Conservation (phyloP, 2,113 vertebrate genomes). For the Semicossyphus pulcher region DNA sequence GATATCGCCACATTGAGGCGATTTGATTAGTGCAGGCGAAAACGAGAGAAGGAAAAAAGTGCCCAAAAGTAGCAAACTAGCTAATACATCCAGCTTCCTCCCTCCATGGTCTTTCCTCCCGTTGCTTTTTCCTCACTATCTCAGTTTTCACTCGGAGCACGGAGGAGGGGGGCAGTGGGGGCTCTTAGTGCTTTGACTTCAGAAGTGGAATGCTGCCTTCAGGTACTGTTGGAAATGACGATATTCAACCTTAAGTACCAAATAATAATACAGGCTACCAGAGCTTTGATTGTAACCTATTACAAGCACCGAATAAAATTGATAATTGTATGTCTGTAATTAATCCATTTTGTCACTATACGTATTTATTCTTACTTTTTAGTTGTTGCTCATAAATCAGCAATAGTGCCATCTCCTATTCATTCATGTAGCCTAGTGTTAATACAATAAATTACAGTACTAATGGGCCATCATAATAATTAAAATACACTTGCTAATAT, state of each 20-base stretch:
- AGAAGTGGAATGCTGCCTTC: slow-evolving; percentile 47
- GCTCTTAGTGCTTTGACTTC: slow-evolving; percentile 24
- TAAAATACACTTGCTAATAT: too few relatives aligned
- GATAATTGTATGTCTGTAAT: too few relatives aligned
- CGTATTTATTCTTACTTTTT: too few relatives aligned
- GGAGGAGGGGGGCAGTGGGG: slow-evolving; percentile 41
- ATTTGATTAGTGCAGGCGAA: background rate
- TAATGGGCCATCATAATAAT: too few relatives aligned
- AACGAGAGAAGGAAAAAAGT: slow-evolving; percentile 1
- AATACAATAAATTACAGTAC: too few relatives aligned
- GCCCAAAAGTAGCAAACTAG: slow-evolving; percentile 14
- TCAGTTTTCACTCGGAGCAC: slow-evolving; percentile 73
- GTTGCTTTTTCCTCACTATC: slow-evolving; percentile 66
- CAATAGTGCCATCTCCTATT: too few relatives aligned
- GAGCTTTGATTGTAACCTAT: too few relatives aligned
- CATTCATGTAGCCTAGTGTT: too few relatives aligned
- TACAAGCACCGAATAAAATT: too few relatives aligned
- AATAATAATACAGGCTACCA: too few relatives aligned
- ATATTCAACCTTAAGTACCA: background rate
- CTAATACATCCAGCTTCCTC: slow-evolving; percentile 59
- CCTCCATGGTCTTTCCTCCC: slow-evolving; percentile 74
- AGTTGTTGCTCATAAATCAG: too few relatives aligned
- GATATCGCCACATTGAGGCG: background rate
- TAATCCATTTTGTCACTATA: too few relatives aligned
- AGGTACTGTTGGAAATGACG: slow-evolving; percentile 39